A percentile compares a stretch with the other conserved stretches of the same genome.
These are phyloP conservation scores for Ophonus ardosiacus DNA, from an alignment of 2,888 invertebrate species.

Conservation along the genomic window DNA sequence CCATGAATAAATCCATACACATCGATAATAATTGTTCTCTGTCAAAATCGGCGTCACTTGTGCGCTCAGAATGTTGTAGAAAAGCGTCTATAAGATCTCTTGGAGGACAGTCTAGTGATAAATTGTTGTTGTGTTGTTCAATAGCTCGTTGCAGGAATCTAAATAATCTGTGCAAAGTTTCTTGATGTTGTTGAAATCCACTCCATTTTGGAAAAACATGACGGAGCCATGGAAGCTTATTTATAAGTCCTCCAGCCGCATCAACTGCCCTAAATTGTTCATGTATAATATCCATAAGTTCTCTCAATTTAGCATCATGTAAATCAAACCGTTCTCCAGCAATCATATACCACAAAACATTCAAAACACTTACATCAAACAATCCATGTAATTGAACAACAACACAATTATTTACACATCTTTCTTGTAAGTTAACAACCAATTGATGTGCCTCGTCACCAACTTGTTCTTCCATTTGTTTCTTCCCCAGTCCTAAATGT, in stretches of 20 bases:
- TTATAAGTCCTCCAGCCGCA: slow-evolving; percentile 83
- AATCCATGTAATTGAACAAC: slow-evolving; percentile 74
- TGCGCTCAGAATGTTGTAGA: slow-evolving; percentile 78
- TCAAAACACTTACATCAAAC: slow-evolving; percentile 82
- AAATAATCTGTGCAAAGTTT: slow-evolving; percentile 78
- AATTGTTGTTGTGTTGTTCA: slow-evolving; percentile 76
- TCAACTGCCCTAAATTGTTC: slow-evolving; percentile 81
- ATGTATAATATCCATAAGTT: slow-evolving; percentile 79
- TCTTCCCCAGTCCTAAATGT: slow-evolving; percentile 81
- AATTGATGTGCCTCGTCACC: slow-evolving; percentile 77
- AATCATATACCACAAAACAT: slow-evolving; percentile 84
- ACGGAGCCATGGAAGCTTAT: slow-evolving; percentile 83
- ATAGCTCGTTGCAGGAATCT: slow-evolving; percentile 79
- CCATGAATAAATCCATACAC: slow-evolving; percentile 83
- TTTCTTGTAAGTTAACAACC: slow-evolving; percentile 75
- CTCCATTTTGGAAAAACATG: slow-evolving; percentile 81
- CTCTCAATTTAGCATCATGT: slow-evolving; percentile 78
- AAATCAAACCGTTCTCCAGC: slow-evolving; percentile 83
- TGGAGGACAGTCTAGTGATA: slow-evolving; percentile 74
- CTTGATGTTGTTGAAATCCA: slow-evolving; percentile 80
- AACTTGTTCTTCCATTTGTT: slow-evolving; percentile 80
- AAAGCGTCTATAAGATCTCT: slow-evolving; percentile 83
- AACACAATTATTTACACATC: slow-evolving; percentile 73
- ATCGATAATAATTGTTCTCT: slow-evolving; percentile 75
- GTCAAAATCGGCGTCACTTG: slow-evolving; percentile 71